phyloP scores from a whole-genome alignment of 2,113 vertebrate genomes.

The Mus musculus region DNA sequence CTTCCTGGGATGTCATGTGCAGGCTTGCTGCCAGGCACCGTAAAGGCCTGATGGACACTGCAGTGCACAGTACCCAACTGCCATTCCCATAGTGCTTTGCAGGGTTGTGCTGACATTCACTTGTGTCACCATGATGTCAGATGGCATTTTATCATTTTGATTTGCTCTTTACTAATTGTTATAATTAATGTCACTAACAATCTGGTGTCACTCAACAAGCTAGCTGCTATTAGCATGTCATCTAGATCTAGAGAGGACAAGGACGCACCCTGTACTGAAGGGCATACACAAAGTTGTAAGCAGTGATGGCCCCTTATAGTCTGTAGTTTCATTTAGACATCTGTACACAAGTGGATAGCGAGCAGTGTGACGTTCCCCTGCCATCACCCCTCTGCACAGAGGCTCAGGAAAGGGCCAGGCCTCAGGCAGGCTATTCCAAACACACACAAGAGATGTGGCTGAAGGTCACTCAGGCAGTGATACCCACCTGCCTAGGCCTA shows the following conservation, averaged over 20 bases:
- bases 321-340: accelerated
- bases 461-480: too few species aligned
- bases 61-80: neutral
- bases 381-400: neutral
- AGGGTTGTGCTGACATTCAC: neutral
- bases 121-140: neutral
- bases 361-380: neutral
- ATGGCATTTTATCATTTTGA: neutral
- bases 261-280: neutral
- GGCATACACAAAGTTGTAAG: neutral
- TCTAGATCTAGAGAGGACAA: neutral
- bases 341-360: neutral
- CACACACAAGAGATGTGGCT: neutral
- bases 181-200: neutral
- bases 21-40: neutral
- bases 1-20: neutral
- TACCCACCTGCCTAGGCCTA: neutral
- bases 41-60: neutral
- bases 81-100: too few species aligned
- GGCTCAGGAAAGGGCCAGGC: neutral
- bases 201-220: neutral
- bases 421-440: too few species aligned
- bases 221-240: neutral
- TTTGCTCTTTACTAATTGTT: neutral
- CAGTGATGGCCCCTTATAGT: neutral